Percentiles rank a stretch among this genome's conserved stretches.
phyloP scores from a whole-genome alignment of 2,113 vertebrate species.

The Ptychochromis oligacanthus region DNA sequence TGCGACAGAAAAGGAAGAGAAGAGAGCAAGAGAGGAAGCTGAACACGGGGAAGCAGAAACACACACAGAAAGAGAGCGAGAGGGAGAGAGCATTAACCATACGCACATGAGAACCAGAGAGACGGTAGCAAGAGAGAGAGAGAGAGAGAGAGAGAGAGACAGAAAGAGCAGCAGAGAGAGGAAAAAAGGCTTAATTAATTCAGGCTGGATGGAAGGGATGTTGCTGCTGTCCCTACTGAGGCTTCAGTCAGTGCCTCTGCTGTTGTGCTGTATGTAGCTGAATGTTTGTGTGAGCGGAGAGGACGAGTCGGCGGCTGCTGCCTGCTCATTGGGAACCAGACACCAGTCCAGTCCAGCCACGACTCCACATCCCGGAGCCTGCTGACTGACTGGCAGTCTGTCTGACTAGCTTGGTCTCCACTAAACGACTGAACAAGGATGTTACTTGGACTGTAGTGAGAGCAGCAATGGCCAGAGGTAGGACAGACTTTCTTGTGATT shows the following conservation, averaged over 20 bases:
- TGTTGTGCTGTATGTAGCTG: conserved; percentile 57
- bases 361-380: conserved; percentile 6
- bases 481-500: conserved; percentile 32
- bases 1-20: conserved; percentile 28
- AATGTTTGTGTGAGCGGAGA: conserved; percentile 38
- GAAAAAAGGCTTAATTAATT: conserved; percentile 73
- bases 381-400: not conserved
- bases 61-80: not conserved
- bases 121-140: not conserved
- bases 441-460: conserved; percentile 13
- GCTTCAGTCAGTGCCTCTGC: conserved; percentile 56
- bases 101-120: conserved; percentile 9
- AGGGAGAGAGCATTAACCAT: conserved; percentile 14
- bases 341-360: conserved; percentile 7
- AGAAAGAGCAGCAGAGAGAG: conserved; percentile 8
- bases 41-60: conserved; percentile 26
- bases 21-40: conserved; percentile 43
- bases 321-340: conserved; percentile 36
- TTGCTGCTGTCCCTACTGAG: conserved; percentile 55
- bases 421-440: not conserved
- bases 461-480: conserved; percentile 66
- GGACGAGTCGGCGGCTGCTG: conserved; percentile 32
- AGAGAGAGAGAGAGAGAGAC: conserved; percentile 3
- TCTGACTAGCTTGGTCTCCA: not conserved
- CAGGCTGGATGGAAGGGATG: conserved; percentile 75